These are phyloP conservation scores for Bombus terrestris DNA, from an alignment of 1,140 invertebrate genomes.

Conservation along the genomic window DNA sequence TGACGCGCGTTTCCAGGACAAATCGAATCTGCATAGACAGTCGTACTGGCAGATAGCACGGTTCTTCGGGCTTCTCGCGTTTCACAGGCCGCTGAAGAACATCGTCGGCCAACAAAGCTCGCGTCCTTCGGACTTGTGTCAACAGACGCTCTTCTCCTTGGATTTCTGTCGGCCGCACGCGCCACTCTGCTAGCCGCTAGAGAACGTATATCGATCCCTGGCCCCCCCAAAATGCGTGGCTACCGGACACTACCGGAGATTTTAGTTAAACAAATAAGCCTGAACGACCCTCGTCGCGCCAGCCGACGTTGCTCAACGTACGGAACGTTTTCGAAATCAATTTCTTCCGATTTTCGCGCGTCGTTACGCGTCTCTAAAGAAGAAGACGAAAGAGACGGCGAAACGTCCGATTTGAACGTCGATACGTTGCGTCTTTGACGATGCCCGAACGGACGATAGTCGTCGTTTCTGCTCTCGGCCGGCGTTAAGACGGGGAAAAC, in stretches of 20 bases:
- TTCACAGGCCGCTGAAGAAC: constrained; percentile 62
- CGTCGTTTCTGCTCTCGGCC: too few relatives aligned
- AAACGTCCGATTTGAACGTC: not conserved
- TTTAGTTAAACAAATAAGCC: constrained; percentile 74
- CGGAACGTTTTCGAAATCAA: constrained; percentile 47
- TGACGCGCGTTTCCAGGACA: too few relatives aligned
- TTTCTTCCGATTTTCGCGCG: constrained; percentile 13
- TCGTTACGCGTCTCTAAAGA: not conserved
- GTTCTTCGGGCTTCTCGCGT: constrained; percentile 45
- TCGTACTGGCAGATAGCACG: not conserved
- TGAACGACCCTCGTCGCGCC: constrained; percentile 37
- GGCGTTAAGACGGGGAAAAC: fast-evolving
- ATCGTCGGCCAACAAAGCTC: constrained; percentile 50
- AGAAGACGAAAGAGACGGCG: too few relatives aligned
- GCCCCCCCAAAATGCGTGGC: constrained; percentile 50
- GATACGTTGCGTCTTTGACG: too few relatives aligned
- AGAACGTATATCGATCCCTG: constrained; percentile 63
- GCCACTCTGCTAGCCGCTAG: constrained; percentile 49
- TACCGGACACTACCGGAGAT: constrained; percentile 61
- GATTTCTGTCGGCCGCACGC: constrained; percentile 64
- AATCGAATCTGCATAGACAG: not conserved
- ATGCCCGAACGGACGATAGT: not conserved
- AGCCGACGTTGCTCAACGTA: constrained; percentile 5
- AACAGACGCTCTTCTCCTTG: constrained; percentile 58
- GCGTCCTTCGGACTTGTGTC: constrained; percentile 61